These are phyloP conservation scores for Hyles lineata DNA, from an alignment of 2,888 invertebrate species.

Conservation along the genomic window DNA sequence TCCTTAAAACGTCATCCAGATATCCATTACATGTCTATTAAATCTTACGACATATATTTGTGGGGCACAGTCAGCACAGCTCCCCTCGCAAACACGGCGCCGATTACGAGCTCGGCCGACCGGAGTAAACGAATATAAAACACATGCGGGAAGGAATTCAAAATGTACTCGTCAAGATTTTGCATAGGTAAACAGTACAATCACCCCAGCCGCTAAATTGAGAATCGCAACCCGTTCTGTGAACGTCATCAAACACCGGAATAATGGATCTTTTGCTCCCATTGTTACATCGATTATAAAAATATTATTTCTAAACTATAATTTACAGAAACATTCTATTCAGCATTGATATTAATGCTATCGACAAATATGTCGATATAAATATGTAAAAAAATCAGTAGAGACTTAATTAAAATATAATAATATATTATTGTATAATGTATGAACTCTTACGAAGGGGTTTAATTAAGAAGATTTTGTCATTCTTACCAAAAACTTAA, in stretches of 20 bases:
- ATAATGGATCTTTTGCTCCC: slow-evolving; percentile 42
- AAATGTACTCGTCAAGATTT: slow-evolving; percentile 82
- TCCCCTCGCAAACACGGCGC: slow-evolving; percentile 83
- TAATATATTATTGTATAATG: no score
- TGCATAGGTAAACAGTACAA: slow-evolving; percentile 81
- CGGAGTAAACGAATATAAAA: slow-evolving; percentile 85
- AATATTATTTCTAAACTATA: neutral
- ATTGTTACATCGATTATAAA: neutral
- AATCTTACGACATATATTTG: slow-evolving; percentile 85
- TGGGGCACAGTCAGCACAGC: slow-evolving; percentile 80
- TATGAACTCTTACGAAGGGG: no score
- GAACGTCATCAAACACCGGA: slow-evolving; percentile 39
- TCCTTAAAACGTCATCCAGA: slow-evolving; percentile 85
- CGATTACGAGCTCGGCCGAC: slow-evolving; percentile 82
- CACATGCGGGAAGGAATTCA: slow-evolving; percentile 83
- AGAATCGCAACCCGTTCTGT: slow-evolving; percentile 39
- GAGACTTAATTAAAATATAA: no score
- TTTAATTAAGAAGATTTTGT: no score
- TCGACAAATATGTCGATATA: no score
- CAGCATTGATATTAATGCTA: no score
- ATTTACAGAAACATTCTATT: no score
- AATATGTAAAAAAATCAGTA: no score
- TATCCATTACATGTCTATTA: slow-evolving; percentile 86
- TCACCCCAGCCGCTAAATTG: slow-evolving; percentile 61
- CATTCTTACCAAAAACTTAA: no score